Percentiles rank a stretch among this genome's conserved stretches.
Evolutionary conservation across 1,140 invertebrate species (phyloP).

Genomic region (Drosophila melanogaster): DNA sequence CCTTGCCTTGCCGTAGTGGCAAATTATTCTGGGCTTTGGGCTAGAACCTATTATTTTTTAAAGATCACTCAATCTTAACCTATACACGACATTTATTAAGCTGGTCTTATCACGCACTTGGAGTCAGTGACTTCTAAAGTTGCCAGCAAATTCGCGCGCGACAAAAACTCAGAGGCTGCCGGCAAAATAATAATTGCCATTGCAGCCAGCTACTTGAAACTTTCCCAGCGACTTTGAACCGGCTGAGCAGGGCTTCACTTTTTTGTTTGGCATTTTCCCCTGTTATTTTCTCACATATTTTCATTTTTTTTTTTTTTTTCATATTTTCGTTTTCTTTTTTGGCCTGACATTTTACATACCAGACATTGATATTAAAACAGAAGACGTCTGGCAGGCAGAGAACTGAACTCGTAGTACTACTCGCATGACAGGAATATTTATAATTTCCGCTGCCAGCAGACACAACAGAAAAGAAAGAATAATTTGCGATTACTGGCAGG

Average conservation of each 20-base stretch:
- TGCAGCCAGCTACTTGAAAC: conserved; percentile 42
- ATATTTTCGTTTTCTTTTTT: not conserved
- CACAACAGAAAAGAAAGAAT: conserved; percentile 62
- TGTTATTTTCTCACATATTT: conserved; percentile 32
- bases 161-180: conserved; percentile 60
- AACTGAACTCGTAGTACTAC: conserved; percentile 29
- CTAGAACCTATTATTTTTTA: conserved; percentile 6
- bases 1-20: conserved; percentile 24
- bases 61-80: not conserved
- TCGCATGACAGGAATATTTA: conserved; percentile 77
- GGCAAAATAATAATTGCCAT: conserved; percentile 71
- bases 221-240: conserved; percentile 57
- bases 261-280: conserved; percentile 32
- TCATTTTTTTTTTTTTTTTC: conserved; percentile 13
- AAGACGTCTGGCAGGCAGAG: conserved; percentile 37
- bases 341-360: conserved; percentile 46
- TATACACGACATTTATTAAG: conserved; percentile 53
- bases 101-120: conserved; percentile 22
- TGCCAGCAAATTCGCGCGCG: conserved; percentile 30
- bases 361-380: conserved; percentile 53
- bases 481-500: conserved; percentile 76
- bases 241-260: conserved; percentile 30
- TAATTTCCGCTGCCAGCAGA: conserved; percentile 74
- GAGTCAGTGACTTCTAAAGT: conserved; percentile 68
- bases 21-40: conserved; percentile 38